Evolutionary conservation across 1,140 invertebrate species (phyloP).

Genomic region (Orius insidiosus): DNA sequence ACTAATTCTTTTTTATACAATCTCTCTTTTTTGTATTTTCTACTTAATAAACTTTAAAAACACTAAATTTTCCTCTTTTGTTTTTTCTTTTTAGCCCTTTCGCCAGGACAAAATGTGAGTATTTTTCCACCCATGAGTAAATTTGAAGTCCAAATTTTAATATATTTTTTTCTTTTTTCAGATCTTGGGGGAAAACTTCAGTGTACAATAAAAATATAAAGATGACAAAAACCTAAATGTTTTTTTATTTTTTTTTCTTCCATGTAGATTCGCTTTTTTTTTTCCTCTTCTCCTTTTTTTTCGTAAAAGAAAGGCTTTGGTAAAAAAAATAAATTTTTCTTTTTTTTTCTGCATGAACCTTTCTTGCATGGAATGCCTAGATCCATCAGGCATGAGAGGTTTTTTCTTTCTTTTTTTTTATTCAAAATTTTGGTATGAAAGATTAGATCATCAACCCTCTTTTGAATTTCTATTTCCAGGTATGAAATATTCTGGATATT

Average conservation of each 20-base stretch:
- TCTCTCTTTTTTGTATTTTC: too few relatives aligned
- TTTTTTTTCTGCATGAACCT: background rate
- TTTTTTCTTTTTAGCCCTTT: too few relatives aligned
- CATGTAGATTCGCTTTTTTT: background rate
- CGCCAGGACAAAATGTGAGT: too few relatives aligned
- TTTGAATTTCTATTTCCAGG: constrained; percentile 13
- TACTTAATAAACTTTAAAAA: too few relatives aligned
- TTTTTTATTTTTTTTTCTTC: background rate
- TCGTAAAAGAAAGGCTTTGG: constrained; percentile 2
- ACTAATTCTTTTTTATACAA: too few relatives aligned
- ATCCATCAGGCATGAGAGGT: background rate
- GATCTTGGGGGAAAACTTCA: too few relatives aligned
- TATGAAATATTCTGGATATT: constrained; percentile 5
- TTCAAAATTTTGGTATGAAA: constrained; percentile 8
- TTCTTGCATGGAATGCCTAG: constrained; percentile 5
- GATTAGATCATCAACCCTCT: constrained; percentile 5
- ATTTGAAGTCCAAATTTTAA: too few relatives aligned
- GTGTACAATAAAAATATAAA: too few relatives aligned
- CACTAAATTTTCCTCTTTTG: too few relatives aligned
- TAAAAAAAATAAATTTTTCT: background rate
- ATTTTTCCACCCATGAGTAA: too few relatives aligned
- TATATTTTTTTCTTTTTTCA: too few relatives aligned
- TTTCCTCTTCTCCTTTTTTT: background rate
- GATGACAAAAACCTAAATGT: constrained; percentile 1
- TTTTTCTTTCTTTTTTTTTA: constrained; percentile 9